Evolutionary conservation across 2,113 vertebrate genomes (phyloP).

Genomic region (Perca fluviatilis): DNA sequence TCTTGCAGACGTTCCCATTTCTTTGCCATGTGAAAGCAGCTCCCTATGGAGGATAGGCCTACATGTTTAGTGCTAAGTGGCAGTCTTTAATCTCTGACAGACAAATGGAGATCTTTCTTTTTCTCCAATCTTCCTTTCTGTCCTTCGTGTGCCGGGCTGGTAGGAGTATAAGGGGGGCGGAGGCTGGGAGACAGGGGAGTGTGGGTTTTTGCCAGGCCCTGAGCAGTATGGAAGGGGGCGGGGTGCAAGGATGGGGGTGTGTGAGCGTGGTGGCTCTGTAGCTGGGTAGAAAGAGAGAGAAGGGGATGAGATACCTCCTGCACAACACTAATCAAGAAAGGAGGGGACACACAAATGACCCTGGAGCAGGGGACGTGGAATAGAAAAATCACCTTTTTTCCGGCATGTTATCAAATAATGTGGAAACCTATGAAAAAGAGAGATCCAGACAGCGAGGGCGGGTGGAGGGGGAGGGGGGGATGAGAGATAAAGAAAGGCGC

Average conservation of each 20-base stretch:
- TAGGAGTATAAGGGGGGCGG: slow-evolving; percentile 73
- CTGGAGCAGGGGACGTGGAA: not conserved
- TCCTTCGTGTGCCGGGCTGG: slow-evolving; percentile 62
- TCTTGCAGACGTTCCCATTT: slow-evolving; percentile 57
- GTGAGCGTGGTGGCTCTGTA: slow-evolving; percentile 62
- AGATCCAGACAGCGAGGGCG: not conserved
- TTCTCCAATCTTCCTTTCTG: slow-evolving; percentile 66
- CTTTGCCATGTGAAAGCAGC: slow-evolving; percentile 33
- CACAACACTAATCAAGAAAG: slow-evolving; percentile 9
- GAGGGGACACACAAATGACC: slow-evolving; percentile 32
- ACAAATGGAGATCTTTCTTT: slow-evolving; percentile 66
- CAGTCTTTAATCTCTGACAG: slow-evolving; percentile 73
- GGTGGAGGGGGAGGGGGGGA: not conserved
- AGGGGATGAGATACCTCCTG: slow-evolving; percentile 44
- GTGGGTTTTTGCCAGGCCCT: slow-evolving; percentile 64
- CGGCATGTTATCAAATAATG: slow-evolving; percentile 30
- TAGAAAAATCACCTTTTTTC: slow-evolving; percentile 19
- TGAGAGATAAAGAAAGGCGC: slow-evolving; percentile 23
- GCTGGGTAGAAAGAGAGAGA: slow-evolving; percentile 50
- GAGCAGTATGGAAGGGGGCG: slow-evolving; percentile 76
- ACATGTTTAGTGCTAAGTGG: slow-evolving; percentile 58
- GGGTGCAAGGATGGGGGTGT: slow-evolving; percentile 63
- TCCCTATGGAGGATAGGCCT: slow-evolving; percentile 43
- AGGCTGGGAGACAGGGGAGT: slow-evolving; percentile 73
- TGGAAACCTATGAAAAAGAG: slow-evolving; percentile 21